These are phyloP conservation scores for Thaumatotibia leucotreta DNA, from an alignment of 1,140 invertebrate species.

Conservation along the genomic window DNA sequence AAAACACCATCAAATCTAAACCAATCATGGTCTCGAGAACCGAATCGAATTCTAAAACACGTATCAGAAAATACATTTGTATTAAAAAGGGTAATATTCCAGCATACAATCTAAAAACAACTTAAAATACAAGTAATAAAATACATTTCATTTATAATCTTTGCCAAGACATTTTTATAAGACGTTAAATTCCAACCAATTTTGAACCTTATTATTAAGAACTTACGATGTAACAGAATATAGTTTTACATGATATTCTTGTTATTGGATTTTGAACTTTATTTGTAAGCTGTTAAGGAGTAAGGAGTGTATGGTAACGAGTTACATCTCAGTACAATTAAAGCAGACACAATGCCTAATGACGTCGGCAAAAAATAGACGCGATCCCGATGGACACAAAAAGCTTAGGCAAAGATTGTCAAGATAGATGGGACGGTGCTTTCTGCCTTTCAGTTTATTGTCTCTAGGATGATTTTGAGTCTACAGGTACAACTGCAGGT, in stretches of 20 bases:
- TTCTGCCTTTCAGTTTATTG: too few species aligned
- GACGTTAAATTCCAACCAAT: too few species aligned
- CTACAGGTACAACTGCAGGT: too few species aligned
- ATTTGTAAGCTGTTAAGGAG: not conserved
- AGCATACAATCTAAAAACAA: not conserved
- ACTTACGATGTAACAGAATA: too few species aligned
- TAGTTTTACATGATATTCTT: not conserved
- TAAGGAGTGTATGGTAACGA: not conserved
- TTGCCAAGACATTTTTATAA: too few species aligned
- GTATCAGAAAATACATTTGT: not conserved
- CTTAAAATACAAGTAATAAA: not conserved
- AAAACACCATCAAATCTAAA: not conserved
- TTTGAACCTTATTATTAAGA: too few species aligned
- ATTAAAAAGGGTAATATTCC: not conserved
- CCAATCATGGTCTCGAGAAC: not conserved
- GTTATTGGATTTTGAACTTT: not conserved
- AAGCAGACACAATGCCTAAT: conserved; percentile 15
- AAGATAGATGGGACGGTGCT: not conserved
- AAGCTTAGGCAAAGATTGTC: not conserved
- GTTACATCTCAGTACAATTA: conserved; percentile 15
- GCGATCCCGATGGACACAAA: conserved; percentile 7
- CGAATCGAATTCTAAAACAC: not conserved
- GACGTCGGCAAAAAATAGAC: conserved; percentile 14
- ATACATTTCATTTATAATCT: too few species aligned
- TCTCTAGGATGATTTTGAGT: too few species aligned